Percentiles rank a stretch among this genome's conserved stretches.
Conservation (phyloP, 2,797 vertebrate species). For the Platyrinchus mystaceus region DNA sequence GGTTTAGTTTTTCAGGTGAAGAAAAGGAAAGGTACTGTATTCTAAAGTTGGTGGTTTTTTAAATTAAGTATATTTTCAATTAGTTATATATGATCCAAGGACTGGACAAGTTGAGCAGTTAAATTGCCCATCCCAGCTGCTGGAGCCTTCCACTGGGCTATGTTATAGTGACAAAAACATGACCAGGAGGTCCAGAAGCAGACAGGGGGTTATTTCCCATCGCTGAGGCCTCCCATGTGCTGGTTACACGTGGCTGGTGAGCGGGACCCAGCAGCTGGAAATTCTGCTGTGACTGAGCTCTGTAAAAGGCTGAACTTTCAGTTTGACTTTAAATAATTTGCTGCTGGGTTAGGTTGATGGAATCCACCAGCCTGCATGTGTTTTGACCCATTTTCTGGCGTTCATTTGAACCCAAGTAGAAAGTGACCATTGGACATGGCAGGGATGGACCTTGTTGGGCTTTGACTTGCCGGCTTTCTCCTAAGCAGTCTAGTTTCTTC, state of each 20-base stretch:
- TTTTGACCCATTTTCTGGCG: neutral
- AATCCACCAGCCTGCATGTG: neutral
- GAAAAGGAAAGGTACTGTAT: neutral
- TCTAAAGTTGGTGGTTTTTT: neutral
- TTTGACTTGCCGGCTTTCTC: neutral
- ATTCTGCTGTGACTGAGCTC: neutral
- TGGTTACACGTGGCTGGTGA: accelerated
- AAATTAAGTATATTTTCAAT: neutral
- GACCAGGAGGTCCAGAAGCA: neutral
- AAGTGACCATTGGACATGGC: neutral
- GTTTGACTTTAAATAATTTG: neutral
- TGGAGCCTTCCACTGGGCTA: neutral
- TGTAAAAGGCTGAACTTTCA: constrained; percentile 16
- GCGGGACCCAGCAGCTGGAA: neutral
- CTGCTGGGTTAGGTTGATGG: neutral
- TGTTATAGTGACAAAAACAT: neutral
- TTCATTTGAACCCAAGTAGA: neutral
- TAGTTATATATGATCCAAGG: neutral
- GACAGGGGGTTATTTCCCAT: neutral
- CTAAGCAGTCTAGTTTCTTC: constrained; percentile 6
- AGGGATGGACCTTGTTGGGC: accelerated
- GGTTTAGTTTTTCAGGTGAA: neutral
- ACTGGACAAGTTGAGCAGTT: neutral
- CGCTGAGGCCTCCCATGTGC: neutral
- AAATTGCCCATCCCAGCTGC: neutral